Evolutionary conservation across 2,888 invertebrate genomes (phyloP).

Genomic region (Neoascia interrupta): DNA sequence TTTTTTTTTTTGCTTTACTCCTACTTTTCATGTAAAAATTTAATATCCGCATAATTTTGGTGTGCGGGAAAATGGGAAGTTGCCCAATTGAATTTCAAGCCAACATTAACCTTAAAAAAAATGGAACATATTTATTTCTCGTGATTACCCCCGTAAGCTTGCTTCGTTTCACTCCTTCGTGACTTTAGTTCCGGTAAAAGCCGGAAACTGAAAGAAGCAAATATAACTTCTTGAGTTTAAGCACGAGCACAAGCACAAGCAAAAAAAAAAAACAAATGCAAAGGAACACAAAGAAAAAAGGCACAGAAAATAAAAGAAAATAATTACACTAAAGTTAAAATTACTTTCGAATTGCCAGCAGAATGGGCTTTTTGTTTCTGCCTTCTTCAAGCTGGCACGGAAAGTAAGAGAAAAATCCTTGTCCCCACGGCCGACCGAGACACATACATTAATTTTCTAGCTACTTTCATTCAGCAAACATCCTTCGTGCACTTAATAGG

Average conservation of each 20-base stretch:
- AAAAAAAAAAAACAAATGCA: not conserved
- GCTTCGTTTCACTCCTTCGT: conserved; percentile 53
- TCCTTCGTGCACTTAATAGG: conserved; percentile 56
- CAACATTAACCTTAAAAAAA: conserved; percentile 8
- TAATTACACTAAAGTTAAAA: conserved; percentile 60
- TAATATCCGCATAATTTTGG: conserved; percentile 38
- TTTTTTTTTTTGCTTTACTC: not conserved
- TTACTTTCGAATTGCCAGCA: conserved; percentile 58
- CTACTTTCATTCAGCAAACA: conserved; percentile 15
- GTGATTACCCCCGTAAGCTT: conserved; percentile 36
- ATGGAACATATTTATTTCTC: conserved; percentile 38
- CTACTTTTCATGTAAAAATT: not conserved
- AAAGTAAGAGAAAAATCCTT: conserved; percentile 32
- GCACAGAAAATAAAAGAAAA: conserved; percentile 36
- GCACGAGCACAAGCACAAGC: conserved; percentile 7
- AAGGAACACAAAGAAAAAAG: not conserved
- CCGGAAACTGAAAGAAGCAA: conserved; percentile 48
- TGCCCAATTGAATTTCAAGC: conserved; percentile 7
- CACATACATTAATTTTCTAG: not conserved
- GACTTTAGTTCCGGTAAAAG: conserved; percentile 51
- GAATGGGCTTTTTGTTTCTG: conserved; percentile 49
- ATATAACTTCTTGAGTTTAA: conserved; percentile 41
- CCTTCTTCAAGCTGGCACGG: conserved; percentile 38
- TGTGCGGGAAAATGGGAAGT: conserved; percentile 22
- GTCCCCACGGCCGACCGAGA: no score